phyloP scores from a whole-genome alignment of 2,888 invertebrate species.

The Acronicta aceris region DNA sequence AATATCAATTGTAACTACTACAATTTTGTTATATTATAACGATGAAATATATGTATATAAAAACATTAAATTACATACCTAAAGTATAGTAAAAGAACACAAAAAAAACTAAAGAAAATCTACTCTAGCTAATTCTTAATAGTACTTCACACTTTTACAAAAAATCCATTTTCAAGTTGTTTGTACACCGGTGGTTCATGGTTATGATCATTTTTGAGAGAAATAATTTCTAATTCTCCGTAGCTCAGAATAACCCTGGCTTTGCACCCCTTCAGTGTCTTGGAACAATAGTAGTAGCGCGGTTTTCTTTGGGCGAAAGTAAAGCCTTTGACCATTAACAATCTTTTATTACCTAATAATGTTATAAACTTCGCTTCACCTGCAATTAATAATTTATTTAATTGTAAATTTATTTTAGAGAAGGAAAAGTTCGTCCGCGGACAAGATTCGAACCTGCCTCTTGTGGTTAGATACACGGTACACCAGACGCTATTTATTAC shows the following conservation, averaged over 20 bases:
- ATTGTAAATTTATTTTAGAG: background rate
- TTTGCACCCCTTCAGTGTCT: background rate
- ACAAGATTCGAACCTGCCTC: too few relatives aligned
- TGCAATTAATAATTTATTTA: background rate
- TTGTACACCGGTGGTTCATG: constrained; percentile 1
- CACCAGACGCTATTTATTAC: too few relatives aligned
- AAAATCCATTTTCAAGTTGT: background rate
- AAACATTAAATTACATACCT: too few relatives aligned
- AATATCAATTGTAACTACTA: too few relatives aligned
- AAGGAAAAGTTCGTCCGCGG: too few relatives aligned
- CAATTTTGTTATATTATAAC: too few relatives aligned
- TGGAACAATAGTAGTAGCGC: background rate
- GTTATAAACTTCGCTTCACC: background rate
- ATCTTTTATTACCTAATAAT: background rate
- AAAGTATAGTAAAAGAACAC: background rate
- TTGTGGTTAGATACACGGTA: too few relatives aligned
- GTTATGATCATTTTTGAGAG: background rate
- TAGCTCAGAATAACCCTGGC: background rate
- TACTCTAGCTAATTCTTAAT: too few relatives aligned
- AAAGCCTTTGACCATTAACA: background rate
- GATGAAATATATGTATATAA: too few relatives aligned
- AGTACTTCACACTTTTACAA: background rate
- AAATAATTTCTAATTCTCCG: background rate
- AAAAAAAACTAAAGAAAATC: too few relatives aligned
- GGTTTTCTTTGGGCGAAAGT: background rate